These are phyloP conservation scores for Eulemur rufifrons DNA, from an alignment of 2,113 vertebrate genomes.

Conservation along the genomic window DNA sequence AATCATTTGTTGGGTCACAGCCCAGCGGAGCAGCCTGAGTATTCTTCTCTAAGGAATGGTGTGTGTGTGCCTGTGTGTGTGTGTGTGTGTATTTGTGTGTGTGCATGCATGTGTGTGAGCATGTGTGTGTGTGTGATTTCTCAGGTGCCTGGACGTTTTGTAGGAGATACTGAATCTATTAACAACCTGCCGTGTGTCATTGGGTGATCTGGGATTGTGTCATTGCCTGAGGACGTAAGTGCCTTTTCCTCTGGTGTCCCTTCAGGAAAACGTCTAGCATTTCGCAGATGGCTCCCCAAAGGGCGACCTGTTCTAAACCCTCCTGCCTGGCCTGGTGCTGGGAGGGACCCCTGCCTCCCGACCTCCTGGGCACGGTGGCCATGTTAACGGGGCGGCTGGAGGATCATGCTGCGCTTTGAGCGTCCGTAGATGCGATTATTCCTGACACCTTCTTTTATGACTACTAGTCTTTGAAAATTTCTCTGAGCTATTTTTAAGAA, in stretches of 20 bases:
- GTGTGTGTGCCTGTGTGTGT: neutral
- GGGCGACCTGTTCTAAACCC: no score
- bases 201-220: neutral
- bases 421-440: neutral
- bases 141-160: neutral
- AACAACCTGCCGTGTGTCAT: neutral
- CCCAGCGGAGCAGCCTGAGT: neutral
- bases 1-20: neutral
- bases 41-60: neutral
- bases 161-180: neutral
- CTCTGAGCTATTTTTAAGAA: constrained; percentile 58
- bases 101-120: neutral
- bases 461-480: constrained; percentile 47
- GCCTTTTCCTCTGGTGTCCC: neutral
- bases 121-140: neutral
- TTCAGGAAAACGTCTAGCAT: no score
- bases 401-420: neutral
- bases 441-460: constrained; percentile 24
- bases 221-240: rapidly evolving
- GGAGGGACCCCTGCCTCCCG: no score
- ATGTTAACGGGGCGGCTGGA: neutral
- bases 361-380: neutral
- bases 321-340: neutral
- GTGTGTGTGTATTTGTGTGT: neutral
- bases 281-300: neutral